A percentile compares a stretch with the other conserved stretches of the same genome.
phyloP scores from a whole-genome alignment of 1,140 invertebrate species.

The Leptoteleia sp. region DNA sequence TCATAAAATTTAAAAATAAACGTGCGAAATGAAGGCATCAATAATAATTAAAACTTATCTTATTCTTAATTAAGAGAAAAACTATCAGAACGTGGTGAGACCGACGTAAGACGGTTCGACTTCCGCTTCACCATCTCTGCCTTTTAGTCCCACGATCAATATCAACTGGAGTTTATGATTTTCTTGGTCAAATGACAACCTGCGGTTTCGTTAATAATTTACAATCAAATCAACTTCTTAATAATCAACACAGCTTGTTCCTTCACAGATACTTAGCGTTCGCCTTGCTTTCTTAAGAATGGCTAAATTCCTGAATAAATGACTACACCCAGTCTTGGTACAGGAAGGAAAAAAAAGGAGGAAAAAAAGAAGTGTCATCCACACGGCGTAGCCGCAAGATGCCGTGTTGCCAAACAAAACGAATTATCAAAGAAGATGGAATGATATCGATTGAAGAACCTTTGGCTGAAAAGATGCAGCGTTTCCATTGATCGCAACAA shows the following conservation, averaged over 20 bases:
- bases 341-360: no score
- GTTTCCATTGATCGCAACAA: slow-evolving; percentile 30
- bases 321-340: no score
- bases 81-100: slow-evolving; percentile 53
- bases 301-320: no score
- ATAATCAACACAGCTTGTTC: background rate
- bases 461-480: slow-evolving; percentile 25
- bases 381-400: no score
- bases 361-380: no score
- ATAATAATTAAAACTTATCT: slow-evolving; percentile 71
- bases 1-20: no score
- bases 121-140: slow-evolving; percentile 48
- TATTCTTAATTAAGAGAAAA: slow-evolving; percentile 77
- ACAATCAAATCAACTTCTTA: background rate
- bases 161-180: slow-evolving; percentile 50
- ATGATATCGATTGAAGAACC: slow-evolving; percentile 11
- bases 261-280: background rate
- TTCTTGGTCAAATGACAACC: slow-evolving; percentile 42
- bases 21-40: slow-evolving; percentile 32
- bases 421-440: background rate
- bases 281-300: background rate
- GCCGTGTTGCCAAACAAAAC: slow-evolving; percentile 10
- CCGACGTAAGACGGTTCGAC: slow-evolving; percentile 43
- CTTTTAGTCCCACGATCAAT: slow-evolving; percentile 53
- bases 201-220: slow-evolving; percentile 18